A percentile compares a stretch with the other conserved stretches of the same genome.
Evolutionary conservation across 2,888 invertebrate genomes (phyloP).

Genomic region (Euplagia quadripunctaria): DNA sequence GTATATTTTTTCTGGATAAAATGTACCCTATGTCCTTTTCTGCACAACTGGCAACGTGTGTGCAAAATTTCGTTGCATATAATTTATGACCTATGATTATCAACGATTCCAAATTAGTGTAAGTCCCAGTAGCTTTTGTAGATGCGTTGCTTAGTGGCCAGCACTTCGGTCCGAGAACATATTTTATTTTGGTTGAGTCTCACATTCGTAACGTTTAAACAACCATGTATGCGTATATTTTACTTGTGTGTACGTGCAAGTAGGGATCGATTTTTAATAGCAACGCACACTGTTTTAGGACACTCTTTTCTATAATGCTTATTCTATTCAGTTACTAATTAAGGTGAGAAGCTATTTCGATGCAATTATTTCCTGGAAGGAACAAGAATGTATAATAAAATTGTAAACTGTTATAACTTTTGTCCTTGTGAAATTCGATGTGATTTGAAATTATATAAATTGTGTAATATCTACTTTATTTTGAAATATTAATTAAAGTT

Average conservation of each 20-base stretch:
- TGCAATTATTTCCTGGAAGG: not conserved
- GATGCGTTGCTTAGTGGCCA: too few relatives aligned
- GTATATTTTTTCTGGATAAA: too few relatives aligned
- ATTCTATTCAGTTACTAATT: not conserved
- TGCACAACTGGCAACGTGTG: too few relatives aligned
- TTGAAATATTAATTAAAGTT: conserved; percentile 47
- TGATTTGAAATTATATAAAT: conserved; percentile 44
- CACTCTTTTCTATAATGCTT: not conserved
- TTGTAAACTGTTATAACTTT: not conserved
- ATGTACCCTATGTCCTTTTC: too few relatives aligned
- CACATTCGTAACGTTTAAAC: not conserved
- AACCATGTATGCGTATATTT: not conserved
- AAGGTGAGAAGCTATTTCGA: not conserved
- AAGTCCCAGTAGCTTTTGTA: too few relatives aligned
- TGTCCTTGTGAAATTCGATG: conserved; percentile 36
- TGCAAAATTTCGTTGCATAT: too few relatives aligned
- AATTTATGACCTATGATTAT: too few relatives aligned
- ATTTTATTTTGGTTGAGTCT: not conserved
- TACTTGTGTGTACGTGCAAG: not conserved
- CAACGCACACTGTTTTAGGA: not conserved
- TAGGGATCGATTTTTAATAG: too few relatives aligned
- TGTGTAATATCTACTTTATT: conserved; percentile 39
- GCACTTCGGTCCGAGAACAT: too few relatives aligned
- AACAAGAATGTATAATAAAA: not conserved
- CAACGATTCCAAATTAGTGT: too few relatives aligned